Evolutionary conservation across 1,140 invertebrate genomes (phyloP), one percentile per base, ranked within the genome.

Genomic region (Teleopsis dalmanni): DNA sequence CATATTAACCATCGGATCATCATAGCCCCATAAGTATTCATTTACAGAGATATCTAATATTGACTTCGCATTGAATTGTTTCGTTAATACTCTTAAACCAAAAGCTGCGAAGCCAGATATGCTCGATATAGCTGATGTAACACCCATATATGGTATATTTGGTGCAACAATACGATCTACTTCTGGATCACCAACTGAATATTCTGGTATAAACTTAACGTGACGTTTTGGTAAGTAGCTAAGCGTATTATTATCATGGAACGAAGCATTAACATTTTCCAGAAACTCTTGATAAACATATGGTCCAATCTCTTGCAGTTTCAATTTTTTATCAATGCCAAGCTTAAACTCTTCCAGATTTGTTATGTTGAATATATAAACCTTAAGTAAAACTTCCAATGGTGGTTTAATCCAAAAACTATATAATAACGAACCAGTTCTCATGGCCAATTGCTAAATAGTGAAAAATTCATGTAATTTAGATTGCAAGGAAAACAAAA

Each of bases 341-440:
- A 67, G 72, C 4, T 83, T 57, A 67, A 92, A 91, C 37, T 79
- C 79, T 0, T 80, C 75, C 0, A 75, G 65, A 69, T 95, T 95
- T 0, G 85, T 91, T 6, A 93, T 76, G 62, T 94, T 91, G 63
- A 92, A 95, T 54, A 94, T 74, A 59, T 87, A 92, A 1, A 88
- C 74, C 40, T 81, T 80, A 4, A 91, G 65, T 45, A 78, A 81
- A 1, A 91, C 72, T 19, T 82, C 76, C 29, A 88, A 63, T 0
- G 85, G 82, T 3, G 84, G 83, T 13, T 81, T 75, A 29, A 73
- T 68, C 85, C 86, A 91, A 11, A 86, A 60, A 0, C 76, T 66
- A 53, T 79, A 86, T 1, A 80, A 56, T 3, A 81, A 48, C 1
- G 78, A 73, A 7, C 76, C 75, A 13, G 78, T 75, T 27, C 63